These are phyloP conservation scores for Ypsolopha sequella DNA, from an alignment of 2,888 invertebrate genomes.

Conservation along the genomic window DNA sequence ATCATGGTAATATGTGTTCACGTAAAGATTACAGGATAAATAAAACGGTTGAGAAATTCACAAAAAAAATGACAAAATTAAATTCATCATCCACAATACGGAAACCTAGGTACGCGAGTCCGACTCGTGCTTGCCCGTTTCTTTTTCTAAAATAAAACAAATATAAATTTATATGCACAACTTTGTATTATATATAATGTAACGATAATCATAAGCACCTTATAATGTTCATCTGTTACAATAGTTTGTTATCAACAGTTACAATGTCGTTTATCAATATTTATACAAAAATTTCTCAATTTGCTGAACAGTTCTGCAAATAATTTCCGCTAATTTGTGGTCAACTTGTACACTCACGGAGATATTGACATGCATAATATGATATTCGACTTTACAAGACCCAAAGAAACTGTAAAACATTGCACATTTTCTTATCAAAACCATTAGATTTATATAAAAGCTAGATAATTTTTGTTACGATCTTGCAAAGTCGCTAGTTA, in stretches of 20 bases:
- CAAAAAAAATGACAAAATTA: no score
- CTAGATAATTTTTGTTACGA: no score
- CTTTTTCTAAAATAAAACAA: neutral
- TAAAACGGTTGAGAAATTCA: no score
- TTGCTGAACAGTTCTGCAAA: conserved; percentile 16
- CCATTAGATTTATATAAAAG: no score
- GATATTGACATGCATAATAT: neutral
- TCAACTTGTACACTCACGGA: neutral
- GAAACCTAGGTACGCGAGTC: no score
- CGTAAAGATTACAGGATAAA: no score
- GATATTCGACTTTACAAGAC: neutral
- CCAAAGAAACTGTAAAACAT: neutral
- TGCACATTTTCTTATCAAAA: neutral
- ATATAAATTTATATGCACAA: conserved; percentile 54
- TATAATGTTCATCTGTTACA: conserved; percentile 45
- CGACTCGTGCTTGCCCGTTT: neutral
- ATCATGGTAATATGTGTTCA: no score
- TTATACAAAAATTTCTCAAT: conserved; percentile 66
- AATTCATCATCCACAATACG: no score
- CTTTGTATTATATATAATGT: conserved; percentile 71
- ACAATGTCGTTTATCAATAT: conserved; percentile 63
- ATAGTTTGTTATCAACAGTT: conserved; percentile 62
- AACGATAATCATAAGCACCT: conserved; percentile 71
- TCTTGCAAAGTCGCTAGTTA: no score
- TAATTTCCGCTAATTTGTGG: neutral